Evolutionary conservation across 2,113 vertebrate genomes (phyloP), one percentile per base, ranked within the genome.

Genomic region (Ceyx melanurus): DNA sequence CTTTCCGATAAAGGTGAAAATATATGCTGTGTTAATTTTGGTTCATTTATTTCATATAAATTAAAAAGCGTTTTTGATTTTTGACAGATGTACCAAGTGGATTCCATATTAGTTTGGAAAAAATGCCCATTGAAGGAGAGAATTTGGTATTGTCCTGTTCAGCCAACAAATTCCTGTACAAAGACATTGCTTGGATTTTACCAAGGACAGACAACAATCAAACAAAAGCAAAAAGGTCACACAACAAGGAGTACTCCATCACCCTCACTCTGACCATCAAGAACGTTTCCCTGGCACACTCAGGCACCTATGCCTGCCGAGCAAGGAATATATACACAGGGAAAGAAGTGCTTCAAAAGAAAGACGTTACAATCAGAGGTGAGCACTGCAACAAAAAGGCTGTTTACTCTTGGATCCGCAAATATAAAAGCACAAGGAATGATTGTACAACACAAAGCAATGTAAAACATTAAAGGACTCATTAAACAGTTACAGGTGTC

Each of bases 131-230:
- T 31, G 99, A 99, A 97, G 99, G 99, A 68, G 98, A 98, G 68
- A 98, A 98, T 82, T 97, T 99, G 87, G 95, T 96, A 45, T 96
- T 99, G 95, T 98, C 98, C 83, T 99, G 99, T 95, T 97, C 94
- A 0, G 99, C 98, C 86, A 99, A 98, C 97, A 99, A 98, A 92
- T 98, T 99, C 97, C 96, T 99, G 53, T 99, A 99, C 97, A 97
- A 96, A 66, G 97, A 98, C 54, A 71, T 99, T 90, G 97, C 98
- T 50, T 99, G 99, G 99, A 97, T 97, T 88, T 95, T 98, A 86
- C 97, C 97, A 4, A 97, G 96, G 93, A 97, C 95, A 51, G 92
- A 92, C 45, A 97, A 95, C 61, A 98, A 97, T 86, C 95, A 92
- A 82, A 98, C 95, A 15, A 97, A 96, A 92, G 96, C 94, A 7